Evolutionary conservation across 1,140 invertebrate species (phyloP).

Genomic region (Dendroctonus valens): DNA sequence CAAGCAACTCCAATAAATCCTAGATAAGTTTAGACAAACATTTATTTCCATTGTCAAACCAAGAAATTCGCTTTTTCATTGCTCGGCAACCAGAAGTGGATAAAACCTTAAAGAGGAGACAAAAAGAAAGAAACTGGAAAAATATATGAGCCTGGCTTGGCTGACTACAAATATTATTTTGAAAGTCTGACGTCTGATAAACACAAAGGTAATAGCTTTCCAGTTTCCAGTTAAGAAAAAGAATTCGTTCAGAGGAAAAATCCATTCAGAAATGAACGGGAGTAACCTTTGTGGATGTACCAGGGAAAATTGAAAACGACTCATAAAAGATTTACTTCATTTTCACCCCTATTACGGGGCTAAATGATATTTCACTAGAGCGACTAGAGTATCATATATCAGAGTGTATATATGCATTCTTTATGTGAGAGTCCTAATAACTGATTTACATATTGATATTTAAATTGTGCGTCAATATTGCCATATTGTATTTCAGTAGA

Average conservation of each 20-base stretch:
- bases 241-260: conserved; percentile 13
- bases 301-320: not conserved
- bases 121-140: conserved; percentile 8
- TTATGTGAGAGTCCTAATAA: no score
- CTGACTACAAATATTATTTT: conserved; percentile 21
- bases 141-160: conserved; percentile 1
- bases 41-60: conserved; percentile 20
- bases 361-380: no score
- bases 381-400: no score
- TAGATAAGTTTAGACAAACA: conserved; percentile 14
- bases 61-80: conserved; percentile 8
- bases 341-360: no score
- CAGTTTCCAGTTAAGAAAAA: not conserved
- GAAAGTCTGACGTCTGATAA: conserved; percentile 14
- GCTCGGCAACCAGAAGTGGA: conserved; percentile 8
- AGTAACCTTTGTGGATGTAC: conserved; percentile 8
- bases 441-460: no score
- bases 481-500: no score
- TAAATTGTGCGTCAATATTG: no score
- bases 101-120: conserved; percentile 19
- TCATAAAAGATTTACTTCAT: no score
- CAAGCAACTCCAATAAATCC: conserved; percentile 8
- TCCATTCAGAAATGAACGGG: conserved; percentile 8
- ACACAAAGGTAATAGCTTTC: conserved; percentile 17
- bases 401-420: no score